These are phyloP conservation scores for Tinea pellionella DNA, from an alignment of 2,888 invertebrate genomes.

Conservation along the genomic window DNA sequence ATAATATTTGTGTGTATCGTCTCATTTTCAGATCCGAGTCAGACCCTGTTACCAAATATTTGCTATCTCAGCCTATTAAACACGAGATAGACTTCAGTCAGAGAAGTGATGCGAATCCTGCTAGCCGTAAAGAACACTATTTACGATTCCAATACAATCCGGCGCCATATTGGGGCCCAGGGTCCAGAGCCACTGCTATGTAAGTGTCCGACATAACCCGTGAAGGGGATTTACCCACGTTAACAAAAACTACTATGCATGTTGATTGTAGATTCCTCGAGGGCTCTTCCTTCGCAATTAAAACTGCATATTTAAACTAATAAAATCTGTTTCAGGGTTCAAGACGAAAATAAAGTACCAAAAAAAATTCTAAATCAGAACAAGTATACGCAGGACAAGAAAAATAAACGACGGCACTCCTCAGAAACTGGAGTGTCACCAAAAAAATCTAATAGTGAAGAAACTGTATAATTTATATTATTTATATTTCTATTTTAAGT, in stretches of 20 bases:
- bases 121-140: constrained; percentile 77
- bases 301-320: not conserved
- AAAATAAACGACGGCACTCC: constrained; percentile 39
- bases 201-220: too few relatives aligned
- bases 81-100: constrained; percentile 51
- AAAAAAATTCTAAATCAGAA: constrained; percentile 77
- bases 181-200: constrained; percentile 82
- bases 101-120: constrained; percentile 82
- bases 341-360: constrained; percentile 63
- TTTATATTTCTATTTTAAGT: too few relatives aligned
- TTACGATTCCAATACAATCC: constrained; percentile 91
- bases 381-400: constrained; percentile 60
- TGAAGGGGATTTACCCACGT: too few relatives aligned
- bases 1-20: too few relatives aligned
- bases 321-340: constrained; percentile 56
- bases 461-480: constrained; percentile 9
- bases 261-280: too few relatives aligned
- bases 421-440: constrained; percentile 32
- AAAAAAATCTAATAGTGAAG: constrained; percentile 30
- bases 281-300: too few relatives aligned
- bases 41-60: constrained; percentile 60
- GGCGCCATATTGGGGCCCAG: constrained; percentile 91
- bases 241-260: too few relatives aligned
- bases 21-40: constrained; percentile 41
- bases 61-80: constrained; percentile 66